phyloP scores from a whole-genome alignment of 2,888 invertebrate genomes.

The Pollenia angustigena region DNA sequence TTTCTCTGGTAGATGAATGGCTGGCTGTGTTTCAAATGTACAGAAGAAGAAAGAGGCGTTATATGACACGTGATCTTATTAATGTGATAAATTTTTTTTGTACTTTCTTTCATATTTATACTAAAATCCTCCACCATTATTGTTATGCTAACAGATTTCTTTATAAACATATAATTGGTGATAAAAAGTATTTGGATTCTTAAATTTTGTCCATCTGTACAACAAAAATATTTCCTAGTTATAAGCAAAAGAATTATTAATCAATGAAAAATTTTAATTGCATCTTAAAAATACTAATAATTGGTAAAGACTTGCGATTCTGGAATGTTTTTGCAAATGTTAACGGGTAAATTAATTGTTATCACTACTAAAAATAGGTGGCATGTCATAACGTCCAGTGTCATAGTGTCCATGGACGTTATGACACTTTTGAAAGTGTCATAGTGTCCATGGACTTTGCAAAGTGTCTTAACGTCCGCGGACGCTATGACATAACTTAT shows the following conservation, averaged over 20 bases:
- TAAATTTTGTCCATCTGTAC: neutral
- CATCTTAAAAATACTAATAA: no score
- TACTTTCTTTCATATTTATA: constrained; percentile 5
- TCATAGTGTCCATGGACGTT: no score
- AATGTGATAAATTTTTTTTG: constrained; percentile 56
- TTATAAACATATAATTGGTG: constrained; percentile 19
- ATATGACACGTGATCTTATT: constrained; percentile 73
- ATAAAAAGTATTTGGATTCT: neutral
- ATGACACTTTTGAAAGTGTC: no score
- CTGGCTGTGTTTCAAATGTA: constrained; percentile 4
- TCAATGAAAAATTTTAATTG: neutral
- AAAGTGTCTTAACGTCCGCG: no score
- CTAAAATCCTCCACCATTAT: constrained; percentile 15
- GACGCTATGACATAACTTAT: no score
- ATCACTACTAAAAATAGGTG: no score
- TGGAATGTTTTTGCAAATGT: no score
- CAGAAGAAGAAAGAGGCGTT: constrained; percentile 54
- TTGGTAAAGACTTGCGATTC: no score
- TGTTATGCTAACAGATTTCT: neutral
- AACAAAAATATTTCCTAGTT: neutral
- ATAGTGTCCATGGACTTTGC: no score
- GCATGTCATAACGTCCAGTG: no score
- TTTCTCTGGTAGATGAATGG: constrained; percentile 9
- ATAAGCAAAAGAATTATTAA: neutral
- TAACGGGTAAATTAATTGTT: no score